phyloP scores from a whole-genome alignment of 2,113 vertebrate genomes.

The Pedetes capensis region DNA sequence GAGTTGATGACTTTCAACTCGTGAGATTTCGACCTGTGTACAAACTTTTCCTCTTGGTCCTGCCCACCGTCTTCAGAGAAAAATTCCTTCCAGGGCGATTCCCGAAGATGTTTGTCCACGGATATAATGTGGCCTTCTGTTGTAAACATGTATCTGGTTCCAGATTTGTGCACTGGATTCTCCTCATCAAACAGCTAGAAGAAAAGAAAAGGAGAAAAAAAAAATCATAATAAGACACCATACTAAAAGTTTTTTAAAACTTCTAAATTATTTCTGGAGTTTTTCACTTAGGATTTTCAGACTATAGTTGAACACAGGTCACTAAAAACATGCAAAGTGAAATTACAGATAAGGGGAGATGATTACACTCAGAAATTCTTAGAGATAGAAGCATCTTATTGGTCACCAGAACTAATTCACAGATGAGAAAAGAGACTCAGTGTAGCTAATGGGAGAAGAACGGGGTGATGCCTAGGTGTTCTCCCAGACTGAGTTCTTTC shows the following conservation, averaged over 20 bases:
- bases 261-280: background rate
- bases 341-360: background rate
- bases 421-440: background rate
- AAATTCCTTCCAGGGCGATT: conserved; percentile 89
- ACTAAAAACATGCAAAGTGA: background rate
- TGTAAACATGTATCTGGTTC: conserved; percentile 96
- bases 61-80: conserved; percentile 80
- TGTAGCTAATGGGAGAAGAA: background rate
- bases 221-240: background rate
- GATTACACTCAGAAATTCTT: background rate
- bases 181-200: conserved; percentile 96
- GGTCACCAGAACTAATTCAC: background rate
- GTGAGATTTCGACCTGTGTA: conserved; percentile 18
- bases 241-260: background rate
- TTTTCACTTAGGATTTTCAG: background rate
- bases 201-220: background rate
- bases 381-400: background rate
- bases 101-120: conserved; percentile 91
- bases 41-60: conserved; percentile 50
- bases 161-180: conserved; percentile 94
- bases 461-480: background rate
- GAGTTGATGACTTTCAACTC: conserved; percentile 84
- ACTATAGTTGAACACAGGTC: background rate
- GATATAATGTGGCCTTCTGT: conserved; percentile 98
- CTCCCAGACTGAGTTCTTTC: background rate